A percentile compares a stretch with the other conserved stretches of the same genome.
These are phyloP conservation scores for Ganaspis sp. DNA, from an alignment of 1,140 invertebrate genomes.

Conservation along the genomic window DNA sequence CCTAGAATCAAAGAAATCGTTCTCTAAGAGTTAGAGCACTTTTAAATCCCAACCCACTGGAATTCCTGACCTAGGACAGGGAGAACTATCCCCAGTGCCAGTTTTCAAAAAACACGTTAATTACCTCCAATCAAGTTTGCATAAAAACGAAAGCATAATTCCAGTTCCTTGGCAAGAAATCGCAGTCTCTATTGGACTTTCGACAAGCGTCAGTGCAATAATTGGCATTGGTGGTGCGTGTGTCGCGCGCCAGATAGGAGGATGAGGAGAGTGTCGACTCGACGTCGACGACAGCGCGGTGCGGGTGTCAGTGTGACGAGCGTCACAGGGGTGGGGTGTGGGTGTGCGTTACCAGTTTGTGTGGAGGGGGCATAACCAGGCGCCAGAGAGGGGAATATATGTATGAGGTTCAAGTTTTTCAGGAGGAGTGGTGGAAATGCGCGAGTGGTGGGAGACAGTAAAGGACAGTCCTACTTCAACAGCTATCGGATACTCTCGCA, in stretches of 20 bases:
- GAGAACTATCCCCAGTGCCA: neutral
- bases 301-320: slow-evolving; percentile 24
- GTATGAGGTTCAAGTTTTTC: neutral
- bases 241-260: slow-evolving; percentile 24
- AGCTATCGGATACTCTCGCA: slow-evolving; percentile 46
- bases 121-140: too few relatives aligned
- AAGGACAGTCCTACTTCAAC: slow-evolving; percentile 34
- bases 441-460: slow-evolving; percentile 31
- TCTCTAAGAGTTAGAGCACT: too few relatives aligned
- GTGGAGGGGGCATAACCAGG: slow-evolving; percentile 44
- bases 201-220: slow-evolving; percentile 16
- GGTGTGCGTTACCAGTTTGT: slow-evolving; percentile 20
- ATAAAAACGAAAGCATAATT: neutral
- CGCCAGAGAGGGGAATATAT: slow-evolving; percentile 24
- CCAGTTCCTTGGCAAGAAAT: neutral
- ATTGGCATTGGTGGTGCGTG: slow-evolving; percentile 24
- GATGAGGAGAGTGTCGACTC: slow-evolving; percentile 1
- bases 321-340: slow-evolving; percentile 24
- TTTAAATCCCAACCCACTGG: too few relatives aligned
- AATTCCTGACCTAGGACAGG: too few relatives aligned
- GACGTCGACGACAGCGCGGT: neutral
- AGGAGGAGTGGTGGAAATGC: neutral
- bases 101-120: neutral
- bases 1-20: neutral
- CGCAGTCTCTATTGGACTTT: neutral